These are phyloP conservation scores for Microcebus tavaratra DNA, from an alignment of 2,113 vertebrate genomes.

Conservation along the genomic window DNA sequence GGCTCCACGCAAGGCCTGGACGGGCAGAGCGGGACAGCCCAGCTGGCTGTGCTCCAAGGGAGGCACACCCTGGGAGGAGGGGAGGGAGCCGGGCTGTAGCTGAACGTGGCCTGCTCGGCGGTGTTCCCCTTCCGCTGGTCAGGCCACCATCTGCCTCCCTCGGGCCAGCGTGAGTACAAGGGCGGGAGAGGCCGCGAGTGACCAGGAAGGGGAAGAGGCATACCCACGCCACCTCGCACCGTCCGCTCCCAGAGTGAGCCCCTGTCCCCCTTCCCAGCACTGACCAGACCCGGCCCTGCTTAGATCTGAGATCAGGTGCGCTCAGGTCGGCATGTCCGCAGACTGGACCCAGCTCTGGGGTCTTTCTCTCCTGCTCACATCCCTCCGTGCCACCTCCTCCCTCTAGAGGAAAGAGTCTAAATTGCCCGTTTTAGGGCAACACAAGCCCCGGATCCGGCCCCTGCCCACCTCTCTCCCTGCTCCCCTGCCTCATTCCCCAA, in stretches of 20 bases:
- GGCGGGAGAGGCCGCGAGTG: neutral
- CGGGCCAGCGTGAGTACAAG: neutral
- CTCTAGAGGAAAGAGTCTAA: neutral
- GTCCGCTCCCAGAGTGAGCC: neutral
- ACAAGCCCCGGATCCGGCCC: neutral
- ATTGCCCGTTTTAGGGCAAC: neutral
- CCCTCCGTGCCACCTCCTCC: neutral
- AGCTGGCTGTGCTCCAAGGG: neutral
- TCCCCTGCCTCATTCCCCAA: neutral
- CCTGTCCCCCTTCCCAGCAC: neutral
- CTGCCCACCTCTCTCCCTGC: neutral
- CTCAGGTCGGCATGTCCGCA: too few relatives aligned
- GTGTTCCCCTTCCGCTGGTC: neutral
- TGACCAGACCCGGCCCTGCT: too few relatives aligned
- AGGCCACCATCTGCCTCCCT: neutral
- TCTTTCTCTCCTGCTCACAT: neutral
- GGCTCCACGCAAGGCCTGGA: neutral
- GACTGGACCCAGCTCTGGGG: neutral
- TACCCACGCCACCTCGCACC: neutral
- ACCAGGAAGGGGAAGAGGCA: neutral
- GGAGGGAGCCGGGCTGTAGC: neutral
- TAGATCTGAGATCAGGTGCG: too few relatives aligned
- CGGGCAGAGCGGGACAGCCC: neutral
- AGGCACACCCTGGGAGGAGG: neutral
- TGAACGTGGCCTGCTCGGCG: accelerated